A percentile compares a stretch with the other conserved stretches of the same genome.
Evolutionary conservation across 2,113 vertebrate species (phyloP).

Genomic region (Nibea albiflora): DNA sequence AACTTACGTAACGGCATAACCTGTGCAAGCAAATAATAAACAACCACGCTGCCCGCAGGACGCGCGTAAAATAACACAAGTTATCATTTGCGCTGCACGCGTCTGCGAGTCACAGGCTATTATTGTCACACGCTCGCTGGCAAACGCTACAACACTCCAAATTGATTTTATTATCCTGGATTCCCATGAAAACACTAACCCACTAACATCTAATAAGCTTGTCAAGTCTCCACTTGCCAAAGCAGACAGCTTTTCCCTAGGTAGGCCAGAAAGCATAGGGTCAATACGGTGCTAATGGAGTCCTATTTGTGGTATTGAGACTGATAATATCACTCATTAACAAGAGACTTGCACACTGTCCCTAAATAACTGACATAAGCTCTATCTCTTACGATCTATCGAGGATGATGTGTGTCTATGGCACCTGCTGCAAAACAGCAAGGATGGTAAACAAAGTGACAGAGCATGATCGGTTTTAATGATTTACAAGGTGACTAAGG

Average conservation of each 20-base stretch:
- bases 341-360: neutral
- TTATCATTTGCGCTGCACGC: neutral
- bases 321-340: neutral
- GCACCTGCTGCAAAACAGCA: neutral
- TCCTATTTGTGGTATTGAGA: neutral
- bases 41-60: neutral
- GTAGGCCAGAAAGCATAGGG: too few species aligned
- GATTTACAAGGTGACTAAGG: neutral
- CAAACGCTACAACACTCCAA: neutral
- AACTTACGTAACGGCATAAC: neutral
- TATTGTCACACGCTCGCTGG: neutral
- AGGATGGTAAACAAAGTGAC: neutral
- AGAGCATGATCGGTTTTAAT: neutral
- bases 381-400: too few species aligned
- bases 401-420: neutral
- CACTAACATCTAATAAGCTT: too few species aligned
- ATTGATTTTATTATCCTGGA: neutral
- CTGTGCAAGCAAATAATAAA: neutral
- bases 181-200: neutral
- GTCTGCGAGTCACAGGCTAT: neutral
- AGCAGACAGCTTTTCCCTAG: neutral
- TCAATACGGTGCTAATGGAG: neutral
- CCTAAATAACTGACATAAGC: neutral
- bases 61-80: neutral
- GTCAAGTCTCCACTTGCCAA: neutral